Evolutionary conservation across 2,797 vertebrate species (phyloP).

Genomic region (Macrochelys suwanniensis): DNA sequence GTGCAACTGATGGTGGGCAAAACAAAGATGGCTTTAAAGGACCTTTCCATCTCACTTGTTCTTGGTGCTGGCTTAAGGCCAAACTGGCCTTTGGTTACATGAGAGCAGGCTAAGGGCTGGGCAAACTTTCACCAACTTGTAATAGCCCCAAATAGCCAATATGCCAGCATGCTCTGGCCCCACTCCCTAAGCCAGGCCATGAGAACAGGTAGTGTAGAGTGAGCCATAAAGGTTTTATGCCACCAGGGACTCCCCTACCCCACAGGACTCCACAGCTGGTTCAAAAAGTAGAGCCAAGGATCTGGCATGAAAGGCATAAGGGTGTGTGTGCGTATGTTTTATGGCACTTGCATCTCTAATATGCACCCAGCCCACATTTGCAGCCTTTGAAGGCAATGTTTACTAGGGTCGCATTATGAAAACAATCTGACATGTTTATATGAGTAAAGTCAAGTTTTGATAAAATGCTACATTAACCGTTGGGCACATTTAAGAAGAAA

Average conservation of each 20-base stretch:
- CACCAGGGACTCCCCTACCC: fast-evolving
- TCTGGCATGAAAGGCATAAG: fast-evolving
- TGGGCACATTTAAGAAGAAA: conserved; percentile 45
- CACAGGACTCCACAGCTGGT: background rate
- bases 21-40: background rate
- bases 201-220: background rate
- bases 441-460: conserved; percentile 55
- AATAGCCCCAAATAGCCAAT: background rate
- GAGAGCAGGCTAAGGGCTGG: background rate
- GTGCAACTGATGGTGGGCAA: background rate
- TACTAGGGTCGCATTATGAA: conserved; percentile 25
- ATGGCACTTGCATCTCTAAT: background rate
- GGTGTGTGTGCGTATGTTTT: background rate
- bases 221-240: background rate
- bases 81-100: background rate
- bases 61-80: background rate
- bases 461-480: conserved; percentile 60
- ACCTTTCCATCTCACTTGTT: background rate
- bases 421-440: conserved; percentile 67
- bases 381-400: conserved; percentile 23
- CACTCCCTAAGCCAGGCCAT: background rate
- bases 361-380: conserved; percentile 7
- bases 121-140: background rate
- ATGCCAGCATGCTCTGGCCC: background rate
- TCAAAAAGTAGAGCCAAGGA: background rate